These are phyloP conservation scores for Sylvicola cinctus DNA, from an alignment of 2,888 invertebrate species.

Conservation along the genomic window DNA sequence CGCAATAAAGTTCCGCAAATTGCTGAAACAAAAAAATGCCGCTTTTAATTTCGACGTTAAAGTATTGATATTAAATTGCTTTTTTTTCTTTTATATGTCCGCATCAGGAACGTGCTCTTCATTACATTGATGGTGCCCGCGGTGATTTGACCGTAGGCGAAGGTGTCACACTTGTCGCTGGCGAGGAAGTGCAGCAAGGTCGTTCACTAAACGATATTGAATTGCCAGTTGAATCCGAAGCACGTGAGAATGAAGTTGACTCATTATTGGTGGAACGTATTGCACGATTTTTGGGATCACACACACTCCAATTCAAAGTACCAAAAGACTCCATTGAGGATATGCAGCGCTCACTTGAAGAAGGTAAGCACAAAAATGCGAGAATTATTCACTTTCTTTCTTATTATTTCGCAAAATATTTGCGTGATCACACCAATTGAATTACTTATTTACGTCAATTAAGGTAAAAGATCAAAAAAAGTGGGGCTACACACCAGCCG, in stretches of 20 bases:
- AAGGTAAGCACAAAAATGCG: too few relatives aligned
- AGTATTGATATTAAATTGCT: too few relatives aligned
- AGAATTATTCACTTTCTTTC: slow-evolving; percentile 3
- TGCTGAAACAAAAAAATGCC: too few relatives aligned
- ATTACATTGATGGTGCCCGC: slow-evolving; percentile 41
- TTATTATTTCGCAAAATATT: too few relatives aligned
- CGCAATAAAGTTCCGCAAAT: too few relatives aligned
- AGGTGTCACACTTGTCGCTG: slow-evolving; percentile 34
- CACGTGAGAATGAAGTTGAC: slow-evolving; percentile 51
- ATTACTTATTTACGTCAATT: neutral
- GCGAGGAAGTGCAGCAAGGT: slow-evolving; percentile 31
- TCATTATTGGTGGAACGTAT: slow-evolving; percentile 52
- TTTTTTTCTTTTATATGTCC: too few relatives aligned
- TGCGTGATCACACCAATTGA: neutral
- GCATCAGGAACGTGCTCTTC: slow-evolving; percentile 53
- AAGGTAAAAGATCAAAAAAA: neutral
- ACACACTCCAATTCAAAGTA: slow-evolving; percentile 61
- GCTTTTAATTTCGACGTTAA: too few relatives aligned
- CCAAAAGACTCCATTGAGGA: slow-evolving; percentile 51
- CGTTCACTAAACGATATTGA: slow-evolving; percentile 39
- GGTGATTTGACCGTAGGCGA: slow-evolving; percentile 38
- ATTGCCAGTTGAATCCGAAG: slow-evolving; percentile 49
- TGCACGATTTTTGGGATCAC: slow-evolving; percentile 52
- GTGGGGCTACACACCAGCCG: too few relatives aligned
- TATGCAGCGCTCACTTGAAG: slow-evolving; percentile 57